A percentile compares a stretch with the other conserved stretches of the same genome.
Evolutionary conservation across 2,888 invertebrate genomes (phyloP).

Genomic region (Caenorhabditis wallacei): DNA sequence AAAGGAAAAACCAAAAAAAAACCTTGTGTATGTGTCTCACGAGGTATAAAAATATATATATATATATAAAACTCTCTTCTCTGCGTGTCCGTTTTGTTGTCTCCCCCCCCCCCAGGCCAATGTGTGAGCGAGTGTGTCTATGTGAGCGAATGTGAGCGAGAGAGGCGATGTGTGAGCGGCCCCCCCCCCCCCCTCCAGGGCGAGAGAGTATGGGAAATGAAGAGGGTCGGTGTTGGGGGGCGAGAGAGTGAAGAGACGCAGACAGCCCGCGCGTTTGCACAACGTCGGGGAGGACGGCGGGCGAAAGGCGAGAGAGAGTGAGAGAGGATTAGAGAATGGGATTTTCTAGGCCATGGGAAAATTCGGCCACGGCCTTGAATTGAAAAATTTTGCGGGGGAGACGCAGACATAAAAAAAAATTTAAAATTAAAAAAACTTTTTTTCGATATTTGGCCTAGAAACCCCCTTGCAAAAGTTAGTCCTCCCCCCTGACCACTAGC

Average conservation of each 20-base stretch:
- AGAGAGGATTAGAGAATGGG: background rate
- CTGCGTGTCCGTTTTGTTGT: background rate
- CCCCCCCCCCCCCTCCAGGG: background rate
- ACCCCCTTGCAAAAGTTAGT: too few relatives aligned
- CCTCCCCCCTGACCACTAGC: too few relatives aligned
- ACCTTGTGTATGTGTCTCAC: background rate
- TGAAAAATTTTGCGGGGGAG: too few relatives aligned
- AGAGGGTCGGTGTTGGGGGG: constrained; percentile 27
- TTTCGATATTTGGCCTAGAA: too few relatives aligned
- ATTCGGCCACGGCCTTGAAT: too few relatives aligned
- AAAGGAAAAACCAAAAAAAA: constrained; percentile 2
- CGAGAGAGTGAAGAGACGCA: constrained; percentile 32
- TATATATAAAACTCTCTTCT: background rate
- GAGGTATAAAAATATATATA: too few relatives aligned
- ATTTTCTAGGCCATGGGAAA: background rate
- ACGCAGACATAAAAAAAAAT: too few relatives aligned
- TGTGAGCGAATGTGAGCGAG: constrained; percentile 12
- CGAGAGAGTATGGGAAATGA: background rate
- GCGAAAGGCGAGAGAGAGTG: constrained; percentile 7
- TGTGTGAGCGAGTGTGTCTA: background rate
- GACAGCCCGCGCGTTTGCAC: background rate
- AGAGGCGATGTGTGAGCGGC: background rate
- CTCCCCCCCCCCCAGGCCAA: background rate
- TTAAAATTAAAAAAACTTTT: too few relatives aligned
- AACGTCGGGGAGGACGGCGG: too few relatives aligned